Evolutionary conservation across 53 echinoderm and acorn worm species (phyloP), one percentile per base, ranked within the genome.

Genomic region (Crossaster papposus): DNA sequence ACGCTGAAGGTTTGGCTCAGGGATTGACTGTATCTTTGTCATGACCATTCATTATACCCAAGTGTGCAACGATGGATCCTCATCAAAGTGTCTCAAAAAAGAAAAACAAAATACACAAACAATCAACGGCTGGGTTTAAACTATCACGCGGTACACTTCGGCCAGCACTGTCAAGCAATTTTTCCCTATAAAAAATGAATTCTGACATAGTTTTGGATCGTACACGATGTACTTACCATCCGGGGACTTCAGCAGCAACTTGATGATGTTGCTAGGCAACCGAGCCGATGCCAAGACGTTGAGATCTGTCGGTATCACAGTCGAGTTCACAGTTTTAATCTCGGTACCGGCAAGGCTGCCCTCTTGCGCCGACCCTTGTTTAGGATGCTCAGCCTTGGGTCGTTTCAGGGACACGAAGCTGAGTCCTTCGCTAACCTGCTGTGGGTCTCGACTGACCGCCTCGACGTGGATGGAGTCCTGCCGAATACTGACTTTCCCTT

Each of bases 381-480:
- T 15, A 13, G 34, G 71, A 71, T 13, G 15, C 30, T 10, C 23
- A 4, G 26, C 35, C 30, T 44, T 15, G 12, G 64, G 17, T 29
- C 54, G 51, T 24, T 79, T 51, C 55, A 68, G 24, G 26, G 80
- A 55, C 80, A 55, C 80, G 32, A 80, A 80, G 32, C 31, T 58
- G 32, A 80, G 23, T 14, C 80, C 80, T 12, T 30, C 30, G 1
- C 44, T 83, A 8, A 34, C 72, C 32, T 72, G 7, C 22, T 14
- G 2, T 2, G 54, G 55, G 14, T 80, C 80, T 2, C 54, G 80
- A 80, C 54, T 80, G 80, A 58, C 80, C 58, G 80, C 80, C 32
- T 80, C 32, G 31, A 80, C 80, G 58, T 80, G 80, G 80, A 80
- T 55, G 30, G 80, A 32, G 28, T 80, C 80, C 80, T 80, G 33